Conservation (phyloP, 2,888 invertebrate genomes). For the Prostheceraeus crozeri region DNA sequence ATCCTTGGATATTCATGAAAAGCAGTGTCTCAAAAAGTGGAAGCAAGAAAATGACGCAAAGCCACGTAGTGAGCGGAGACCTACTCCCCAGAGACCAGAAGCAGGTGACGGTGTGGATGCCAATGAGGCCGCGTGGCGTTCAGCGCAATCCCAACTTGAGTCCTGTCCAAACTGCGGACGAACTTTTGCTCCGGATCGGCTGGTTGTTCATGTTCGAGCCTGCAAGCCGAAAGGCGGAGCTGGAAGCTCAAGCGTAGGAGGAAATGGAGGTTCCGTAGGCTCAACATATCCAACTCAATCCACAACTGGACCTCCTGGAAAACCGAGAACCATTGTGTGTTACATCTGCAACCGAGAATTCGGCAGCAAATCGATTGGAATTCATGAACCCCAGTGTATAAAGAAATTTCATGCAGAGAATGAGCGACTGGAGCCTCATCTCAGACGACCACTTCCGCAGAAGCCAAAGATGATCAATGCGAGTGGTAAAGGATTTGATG, state of each 20-base stretch:
- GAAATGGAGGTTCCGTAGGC: slow-evolving; percentile 28
- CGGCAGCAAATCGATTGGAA: slow-evolving; percentile 63
- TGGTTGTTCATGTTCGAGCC: slow-evolving; percentile 63
- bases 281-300: no score
- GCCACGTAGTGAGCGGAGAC: slow-evolving; percentile 60
- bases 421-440: slow-evolving; percentile 60
- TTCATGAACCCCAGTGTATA: slow-evolving; percentile 66
- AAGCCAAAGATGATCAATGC: no score
- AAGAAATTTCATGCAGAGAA: slow-evolving; percentile 64
- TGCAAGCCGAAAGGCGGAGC: slow-evolving; percentile 56
- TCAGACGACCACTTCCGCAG: slow-evolving; percentile 61
- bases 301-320: not conserved
- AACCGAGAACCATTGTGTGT: slow-evolving; percentile 59
- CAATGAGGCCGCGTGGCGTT: slow-evolving; percentile 62
- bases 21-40: slow-evolving; percentile 65
- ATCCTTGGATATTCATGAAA: slow-evolving; percentile 65
- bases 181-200: slow-evolving; percentile 66
- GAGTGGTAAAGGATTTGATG: no score
- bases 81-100: slow-evolving; percentile 62
- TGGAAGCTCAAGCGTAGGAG: not conserved
- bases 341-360: slow-evolving; percentile 65
- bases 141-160: slow-evolving; percentile 61
- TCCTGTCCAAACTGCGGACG: slow-evolving; percentile 65
- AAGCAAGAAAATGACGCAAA: slow-evolving; percentile 62
- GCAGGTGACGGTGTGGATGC: slow-evolving; percentile 48